Base-by-base conservation (phyloP, 1,140 invertebrate species). In the Dolichoris vasculosae region DNA sequence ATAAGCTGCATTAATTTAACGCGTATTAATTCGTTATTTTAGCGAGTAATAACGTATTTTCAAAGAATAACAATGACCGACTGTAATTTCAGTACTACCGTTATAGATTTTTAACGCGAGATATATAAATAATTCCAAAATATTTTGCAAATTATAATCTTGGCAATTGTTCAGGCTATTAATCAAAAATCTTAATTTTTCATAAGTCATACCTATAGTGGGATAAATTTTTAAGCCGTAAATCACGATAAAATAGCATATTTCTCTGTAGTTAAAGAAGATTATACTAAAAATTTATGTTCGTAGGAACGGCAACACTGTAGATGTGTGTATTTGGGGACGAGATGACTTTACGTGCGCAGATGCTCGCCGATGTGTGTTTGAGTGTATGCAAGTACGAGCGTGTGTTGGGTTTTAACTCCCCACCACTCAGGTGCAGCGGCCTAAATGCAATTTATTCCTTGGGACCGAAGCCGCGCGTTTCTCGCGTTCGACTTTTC, bases 401-500 rank as follows among this genome's bases (percentile, higher is more conserved):
- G 69, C 69, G 8, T 73, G 69, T 73, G 38, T 73, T 43, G 46
- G 51, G 77, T 80, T 78, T n/a, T 55, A 35, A 51, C 64, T 86
- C 82, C 79, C 87, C 71, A 82, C 78, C n/a, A 35, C 40, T 82
- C 88, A 90, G 89, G 89, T 91, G 90, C 90, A 92, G 91, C 89
- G 90, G 89, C 90, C 90, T 90, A 92, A 91, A 92, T 92, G 90
- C 92, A 91, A 92, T 91, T 91, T 92, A 90, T 90, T 91, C 89
- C 88, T 82, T 87, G 87, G 87, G 88, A 89, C 88, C 87, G 86
- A 67, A 85, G 85, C 78, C 69, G 82, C 77, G 81, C 87, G 88
- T 88, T 88, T 89, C 89, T 88, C 89, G 79, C 87, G 87, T 89
- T 87, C 86, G 83, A 87, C 86, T 90, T 89, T 89, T 89, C 85